phyloP scores from a whole-genome alignment of 2,797 vertebrate species.

The Psittacula derbiana region DNA sequence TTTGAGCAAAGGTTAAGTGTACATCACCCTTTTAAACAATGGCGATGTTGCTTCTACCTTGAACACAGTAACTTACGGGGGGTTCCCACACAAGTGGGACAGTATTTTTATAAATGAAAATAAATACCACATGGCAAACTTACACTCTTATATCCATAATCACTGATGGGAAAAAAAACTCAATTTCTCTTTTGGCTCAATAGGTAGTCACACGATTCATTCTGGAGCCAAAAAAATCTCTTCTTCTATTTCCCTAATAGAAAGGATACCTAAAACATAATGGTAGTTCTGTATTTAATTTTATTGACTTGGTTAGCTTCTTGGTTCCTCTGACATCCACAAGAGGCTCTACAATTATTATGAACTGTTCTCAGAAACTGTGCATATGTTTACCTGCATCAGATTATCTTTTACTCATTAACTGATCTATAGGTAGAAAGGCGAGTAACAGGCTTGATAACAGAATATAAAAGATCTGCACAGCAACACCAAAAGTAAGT shows the following conservation, averaged over 20 bases:
- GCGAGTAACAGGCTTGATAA: not conserved
- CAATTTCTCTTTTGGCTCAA: not conserved
- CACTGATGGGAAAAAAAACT: not conserved
- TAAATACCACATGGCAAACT: not conserved
- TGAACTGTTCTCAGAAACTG: not conserved
- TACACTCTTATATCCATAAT: not conserved
- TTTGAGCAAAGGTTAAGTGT: not conserved
- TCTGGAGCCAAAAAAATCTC: not conserved
- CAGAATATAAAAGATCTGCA: not conserved
- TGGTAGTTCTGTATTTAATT: not conserved
- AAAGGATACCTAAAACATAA: not conserved
- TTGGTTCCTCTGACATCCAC: not conserved
- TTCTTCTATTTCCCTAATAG: not conserved
- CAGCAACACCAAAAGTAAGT: not conserved
- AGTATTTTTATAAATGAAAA: conserved; percentile 1
- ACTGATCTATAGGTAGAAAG: not conserved
- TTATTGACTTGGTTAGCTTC: not conserved
- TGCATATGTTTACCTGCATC: not conserved
- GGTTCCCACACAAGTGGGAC: not conserved
- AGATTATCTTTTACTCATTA: not conserved
- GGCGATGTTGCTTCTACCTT: not conserved
- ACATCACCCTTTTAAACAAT: not conserved
- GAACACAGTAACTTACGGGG: not conserved
- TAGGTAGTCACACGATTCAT: not conserved
- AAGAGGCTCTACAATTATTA: not conserved